Evolutionary conservation across 1,140 invertebrate species (phyloP).

Genomic region (Triops cancriformis): DNA sequence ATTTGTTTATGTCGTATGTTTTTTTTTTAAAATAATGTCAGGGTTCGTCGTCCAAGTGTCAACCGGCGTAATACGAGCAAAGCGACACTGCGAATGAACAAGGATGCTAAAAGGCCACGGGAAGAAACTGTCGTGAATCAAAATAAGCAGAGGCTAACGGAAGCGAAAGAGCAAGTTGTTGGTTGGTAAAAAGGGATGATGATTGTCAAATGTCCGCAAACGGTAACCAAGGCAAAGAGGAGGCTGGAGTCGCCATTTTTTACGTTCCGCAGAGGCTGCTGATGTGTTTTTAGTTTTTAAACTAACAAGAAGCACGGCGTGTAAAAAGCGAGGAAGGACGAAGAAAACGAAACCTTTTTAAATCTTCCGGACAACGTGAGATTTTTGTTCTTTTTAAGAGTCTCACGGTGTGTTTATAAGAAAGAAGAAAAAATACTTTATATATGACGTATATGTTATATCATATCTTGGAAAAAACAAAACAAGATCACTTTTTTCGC

Average conservation of each 20-base stretch:
- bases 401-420: not conserved
- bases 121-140: not conserved
- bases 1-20: no score
- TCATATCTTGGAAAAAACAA: not conserved
- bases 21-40: no score
- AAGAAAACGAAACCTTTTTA: not conserved
- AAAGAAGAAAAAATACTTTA: not conserved
- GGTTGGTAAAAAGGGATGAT: not conserved
- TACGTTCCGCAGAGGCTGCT: conserved; percentile 8
- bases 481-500: not conserved
- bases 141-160: not conserved
- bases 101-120: not conserved
- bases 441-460: not conserved
- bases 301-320: not conserved
- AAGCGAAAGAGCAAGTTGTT: not conserved
- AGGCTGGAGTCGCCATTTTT: conserved; percentile 12
- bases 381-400: not conserved
- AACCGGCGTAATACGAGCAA: no score
- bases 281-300: not conserved
- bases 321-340: not conserved
- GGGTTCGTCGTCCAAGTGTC: no score
- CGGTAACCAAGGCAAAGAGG: conserved; percentile 7
- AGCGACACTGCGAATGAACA: no score
- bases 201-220: not conserved
- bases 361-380: not conserved